A percentile compares a stretch with the other conserved stretches of the same genome.
phyloP scores from a whole-genome alignment of 2,113 vertebrate species.

The Spermophilus dauricus region DNA sequence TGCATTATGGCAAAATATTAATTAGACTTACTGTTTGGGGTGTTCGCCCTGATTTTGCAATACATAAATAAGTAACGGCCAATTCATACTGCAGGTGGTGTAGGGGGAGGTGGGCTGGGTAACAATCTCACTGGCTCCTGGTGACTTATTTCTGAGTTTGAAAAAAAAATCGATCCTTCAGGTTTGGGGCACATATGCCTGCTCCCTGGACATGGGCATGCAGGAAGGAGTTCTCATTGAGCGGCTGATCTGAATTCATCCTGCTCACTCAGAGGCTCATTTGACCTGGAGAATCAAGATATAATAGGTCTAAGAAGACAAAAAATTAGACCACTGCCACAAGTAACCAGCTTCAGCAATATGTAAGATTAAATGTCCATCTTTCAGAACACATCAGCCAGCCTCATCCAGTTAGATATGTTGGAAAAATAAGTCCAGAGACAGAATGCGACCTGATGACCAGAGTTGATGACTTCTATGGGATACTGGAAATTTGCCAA shows the following conservation, averaged over 20 bases:
- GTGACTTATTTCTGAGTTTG: not conserved
- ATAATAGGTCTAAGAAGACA: not conserved
- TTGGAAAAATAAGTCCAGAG: not conserved
- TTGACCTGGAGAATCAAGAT: slow-evolving; percentile 63
- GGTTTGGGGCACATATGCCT: not conserved
- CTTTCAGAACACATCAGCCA: not conserved
- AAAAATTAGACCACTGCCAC: slow-evolving; percentile 41
- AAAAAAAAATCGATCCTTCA: not conserved
- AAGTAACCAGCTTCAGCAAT: slow-evolving; percentile 60
- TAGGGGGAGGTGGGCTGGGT: too few species aligned
- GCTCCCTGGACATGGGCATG: not conserved
- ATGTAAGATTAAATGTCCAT: slow-evolving; percentile 53
- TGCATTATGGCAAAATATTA: not conserved
- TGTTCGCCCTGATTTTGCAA: not conserved
- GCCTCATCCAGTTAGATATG: slow-evolving; percentile 42
- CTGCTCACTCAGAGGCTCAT: not conserved
- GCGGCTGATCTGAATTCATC: slow-evolving; percentile 11
- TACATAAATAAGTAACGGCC: not conserved
- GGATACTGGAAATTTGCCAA: not conserved
- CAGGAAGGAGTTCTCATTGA: not conserved
- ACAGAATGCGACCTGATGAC: not conserved
- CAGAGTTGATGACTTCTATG: not conserved
- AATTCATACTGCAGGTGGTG: not conserved
- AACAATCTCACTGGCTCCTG: not conserved
- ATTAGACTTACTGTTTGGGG: not conserved